phyloP scores from a whole-genome alignment of 2,113 vertebrate genomes.

The Gulo gulo region DNA sequence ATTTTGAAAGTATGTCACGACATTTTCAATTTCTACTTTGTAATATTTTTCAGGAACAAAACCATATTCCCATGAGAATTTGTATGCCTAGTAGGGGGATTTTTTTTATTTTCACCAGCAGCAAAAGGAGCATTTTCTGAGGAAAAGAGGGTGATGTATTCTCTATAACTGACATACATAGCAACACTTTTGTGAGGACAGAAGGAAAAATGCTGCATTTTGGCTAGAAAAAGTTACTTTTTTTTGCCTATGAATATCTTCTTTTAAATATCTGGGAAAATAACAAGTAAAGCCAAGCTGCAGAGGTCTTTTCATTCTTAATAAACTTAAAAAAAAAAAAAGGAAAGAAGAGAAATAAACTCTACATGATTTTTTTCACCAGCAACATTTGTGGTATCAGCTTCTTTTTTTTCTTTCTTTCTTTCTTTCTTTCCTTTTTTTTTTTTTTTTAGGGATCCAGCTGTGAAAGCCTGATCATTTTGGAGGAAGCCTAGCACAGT shows the following conservation, averaged over 20 bases:
- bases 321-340: not conserved
- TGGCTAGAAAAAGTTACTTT: not conserved
- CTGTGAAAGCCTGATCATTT: conserved; percentile 13
- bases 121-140: conserved; percentile 47
- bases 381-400: conserved; percentile 37
- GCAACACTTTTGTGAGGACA: conserved; percentile 27
- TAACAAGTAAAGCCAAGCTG: conserved; percentile 20
- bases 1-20: conserved; percentile 41
- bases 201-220: conserved; percentile 41
- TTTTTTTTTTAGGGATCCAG: conserved; percentile 16
- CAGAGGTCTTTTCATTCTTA: conserved; percentile 55
- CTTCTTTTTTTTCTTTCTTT: not conserved
- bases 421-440: not conserved
- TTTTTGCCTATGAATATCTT: not conserved
- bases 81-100: conserved; percentile 16
- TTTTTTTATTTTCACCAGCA: conserved; percentile 46
- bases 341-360: not conserved
- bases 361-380: not conserved
- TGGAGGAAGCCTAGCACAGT: not conserved
- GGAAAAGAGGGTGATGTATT: not conserved
- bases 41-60: conserved; percentile 51
- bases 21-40: conserved; percentile 44
- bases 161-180: conserved; percentile 24
- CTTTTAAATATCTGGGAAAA: conserved; percentile 26
- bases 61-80: conserved; percentile 22